A percentile compares a stretch with the other conserved stretches of the same genome.
These are phyloP conservation scores for Solea solea DNA, from an alignment of 2,113 vertebrate species.

Conservation along the genomic window DNA sequence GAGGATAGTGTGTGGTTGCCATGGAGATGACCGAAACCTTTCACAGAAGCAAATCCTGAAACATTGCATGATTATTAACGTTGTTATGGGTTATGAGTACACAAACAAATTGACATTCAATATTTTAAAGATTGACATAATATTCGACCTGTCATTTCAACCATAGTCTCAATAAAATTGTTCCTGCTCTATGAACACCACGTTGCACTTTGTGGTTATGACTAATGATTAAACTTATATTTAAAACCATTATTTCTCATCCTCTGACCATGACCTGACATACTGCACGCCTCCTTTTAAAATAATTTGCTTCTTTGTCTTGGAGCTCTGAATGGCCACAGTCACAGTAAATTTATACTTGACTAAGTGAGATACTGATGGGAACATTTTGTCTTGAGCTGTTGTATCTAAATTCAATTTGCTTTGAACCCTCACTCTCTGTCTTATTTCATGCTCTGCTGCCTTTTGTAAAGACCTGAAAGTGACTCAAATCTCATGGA, in stretches of 20 bases:
- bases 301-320: slow-evolving; percentile 39
- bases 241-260: slow-evolving; percentile 25
- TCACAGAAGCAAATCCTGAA: too few species aligned
- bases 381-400: slow-evolving; percentile 33
- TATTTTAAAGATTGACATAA: too few species aligned
- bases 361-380: slow-evolving; percentile 25
- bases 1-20: too few species aligned
- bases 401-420: slow-evolving; percentile 13
- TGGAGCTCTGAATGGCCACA: slow-evolving; percentile 30
- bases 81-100: too few species aligned
- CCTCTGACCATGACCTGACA: slow-evolving; percentile 41
- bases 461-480: slow-evolving; percentile 40
- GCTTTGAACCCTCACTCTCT: slow-evolving; percentile 34
- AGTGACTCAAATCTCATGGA: slow-evolving; percentile 26
- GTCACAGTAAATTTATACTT: slow-evolving; percentile 55
- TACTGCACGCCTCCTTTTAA: slow-evolving; percentile 19
- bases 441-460: slow-evolving; percentile 7
- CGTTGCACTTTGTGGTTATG: slow-evolving; percentile 1
- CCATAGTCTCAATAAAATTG: too few species aligned
- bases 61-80: too few species aligned
- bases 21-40: too few species aligned
- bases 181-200: not conserved
- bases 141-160: too few species aligned
- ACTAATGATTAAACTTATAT: slow-evolving; percentile 5
- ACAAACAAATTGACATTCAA: too few species aligned